Percentiles rank a stretch among this genome's conserved stretches.
Conservation (phyloP, 2,797 vertebrate species). For the Micromesistius poutassou region DNA sequence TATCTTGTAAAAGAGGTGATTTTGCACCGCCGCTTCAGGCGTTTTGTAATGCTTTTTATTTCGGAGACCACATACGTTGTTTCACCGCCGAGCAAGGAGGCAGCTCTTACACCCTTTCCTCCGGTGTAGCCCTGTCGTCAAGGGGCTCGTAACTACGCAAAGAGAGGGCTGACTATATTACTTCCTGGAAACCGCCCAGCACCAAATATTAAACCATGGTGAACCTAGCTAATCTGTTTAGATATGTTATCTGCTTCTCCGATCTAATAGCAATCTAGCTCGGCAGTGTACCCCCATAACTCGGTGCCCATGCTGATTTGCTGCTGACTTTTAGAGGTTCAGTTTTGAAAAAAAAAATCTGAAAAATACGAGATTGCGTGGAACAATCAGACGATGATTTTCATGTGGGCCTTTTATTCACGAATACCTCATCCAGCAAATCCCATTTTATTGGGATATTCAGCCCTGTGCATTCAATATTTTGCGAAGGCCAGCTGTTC, state of each 20-base stretch:
- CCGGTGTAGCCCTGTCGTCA: constrained; percentile 38
- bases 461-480: constrained; percentile 20
- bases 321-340: background rate
- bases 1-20: constrained; percentile 14
- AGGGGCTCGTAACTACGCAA: constrained; percentile 47
- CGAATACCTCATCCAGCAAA: background rate
- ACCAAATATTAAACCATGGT: constrained; percentile 46
- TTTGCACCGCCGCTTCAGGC: constrained; percentile 30
- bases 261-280: constrained; percentile 47
- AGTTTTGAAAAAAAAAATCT: background rate
- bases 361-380: background rate
- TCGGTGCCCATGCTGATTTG: background rate
- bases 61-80: constrained; percentile 48
- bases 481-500: constrained; percentile 8
- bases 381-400: constrained; percentile 2
- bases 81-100: constrained; percentile 31
- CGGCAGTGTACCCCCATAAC: constrained; percentile 35
- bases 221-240: constrained; percentile 70
- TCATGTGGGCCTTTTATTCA: constrained; percentile 1
- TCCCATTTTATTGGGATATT: background rate
- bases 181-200: constrained; percentile 52
- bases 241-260: constrained; percentile 64
- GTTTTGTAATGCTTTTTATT: constrained; percentile 50
- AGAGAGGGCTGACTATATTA: constrained; percentile 60
- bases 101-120: constrained; percentile 35